Conservation (phyloP, 2,797 vertebrate genomes). For the Coluber constrictor region DNA sequence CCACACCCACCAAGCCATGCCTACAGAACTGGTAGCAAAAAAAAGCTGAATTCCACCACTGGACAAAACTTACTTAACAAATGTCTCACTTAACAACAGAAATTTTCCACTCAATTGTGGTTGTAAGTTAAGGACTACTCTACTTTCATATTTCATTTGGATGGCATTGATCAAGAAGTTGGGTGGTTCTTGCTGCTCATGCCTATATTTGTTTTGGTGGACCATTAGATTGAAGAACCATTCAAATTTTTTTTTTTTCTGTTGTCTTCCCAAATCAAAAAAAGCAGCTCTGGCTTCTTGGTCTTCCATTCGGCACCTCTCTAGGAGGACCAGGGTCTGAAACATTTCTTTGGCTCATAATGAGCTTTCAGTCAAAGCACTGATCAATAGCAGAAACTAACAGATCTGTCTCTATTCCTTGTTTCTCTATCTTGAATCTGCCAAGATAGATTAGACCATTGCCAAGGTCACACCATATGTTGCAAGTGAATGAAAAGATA, state of each 20-base stretch:
- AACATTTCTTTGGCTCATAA: conserved; percentile 62
- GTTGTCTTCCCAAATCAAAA: rapidly evolving
- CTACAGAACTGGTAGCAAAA: too few species aligned
- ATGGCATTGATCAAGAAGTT: not conserved
- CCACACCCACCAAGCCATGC: too few species aligned
- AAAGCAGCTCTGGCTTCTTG: not conserved
- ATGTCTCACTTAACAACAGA: not conserved
- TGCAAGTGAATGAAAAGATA: conserved; percentile 59
- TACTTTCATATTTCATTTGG: not conserved
- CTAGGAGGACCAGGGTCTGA: conserved; percentile 42
- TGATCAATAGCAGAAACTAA: conserved; percentile 75
- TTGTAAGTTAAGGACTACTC: not conserved
- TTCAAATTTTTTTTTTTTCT: not conserved
- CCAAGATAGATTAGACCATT: conserved; percentile 72
- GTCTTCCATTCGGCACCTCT: conserved; percentile 33
- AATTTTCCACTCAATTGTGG: not conserved
- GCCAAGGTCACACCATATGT: conserved; percentile 72
- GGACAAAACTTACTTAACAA: not conserved
- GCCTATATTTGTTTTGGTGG: not conserved
- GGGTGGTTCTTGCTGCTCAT: not conserved
- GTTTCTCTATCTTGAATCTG: conserved; percentile 75
- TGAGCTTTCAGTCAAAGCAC: conserved; percentile 70
- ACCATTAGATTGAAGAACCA: not conserved
- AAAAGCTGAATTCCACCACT: too few species aligned
- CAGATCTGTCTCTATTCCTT: conserved; percentile 69